Conservation (phyloP, 1,140 invertebrate genomes). For the Listronotus oregonensis region DNA sequence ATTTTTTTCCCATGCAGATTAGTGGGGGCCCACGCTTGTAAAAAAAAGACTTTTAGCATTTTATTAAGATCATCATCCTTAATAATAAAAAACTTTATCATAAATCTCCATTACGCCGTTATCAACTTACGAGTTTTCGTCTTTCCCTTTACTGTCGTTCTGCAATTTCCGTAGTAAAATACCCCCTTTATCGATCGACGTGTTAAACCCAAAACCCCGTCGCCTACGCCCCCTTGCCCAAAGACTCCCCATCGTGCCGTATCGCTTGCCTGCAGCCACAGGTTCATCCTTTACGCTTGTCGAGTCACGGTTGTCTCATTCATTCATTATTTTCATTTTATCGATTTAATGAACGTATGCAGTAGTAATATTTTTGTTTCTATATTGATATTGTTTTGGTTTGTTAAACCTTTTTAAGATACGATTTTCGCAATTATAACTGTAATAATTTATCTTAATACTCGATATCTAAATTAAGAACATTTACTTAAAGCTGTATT, state of each 20-base stretch:
- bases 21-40: too few relatives aligned
- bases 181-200: constrained; percentile 8
- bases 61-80: too few relatives aligned
- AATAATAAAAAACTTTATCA: neutral
- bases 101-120: neutral
- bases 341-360: neutral
- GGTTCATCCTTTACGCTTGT: constrained; percentile 6
- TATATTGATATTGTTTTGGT: too few relatives aligned
- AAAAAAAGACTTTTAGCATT: too few relatives aligned
- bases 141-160: neutral
- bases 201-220: neutral
- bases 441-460: too few relatives aligned
- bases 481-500: too few relatives aligned
- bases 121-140: neutral
- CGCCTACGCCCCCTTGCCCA: constrained; percentile 1
- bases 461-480: too few relatives aligned
- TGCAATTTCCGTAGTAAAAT: constrained; percentile 3
- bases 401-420: too few relatives aligned
- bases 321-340: neutral
- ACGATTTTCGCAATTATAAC: too few relatives aligned
- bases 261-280: constrained; percentile 4
- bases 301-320: neutral
- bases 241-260: constrained; percentile 5
- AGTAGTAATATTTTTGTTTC: too few relatives aligned
- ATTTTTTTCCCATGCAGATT: too few relatives aligned